Conservation (phyloP, 2,888 invertebrate genomes). For the Monopis laevigella region DNA sequence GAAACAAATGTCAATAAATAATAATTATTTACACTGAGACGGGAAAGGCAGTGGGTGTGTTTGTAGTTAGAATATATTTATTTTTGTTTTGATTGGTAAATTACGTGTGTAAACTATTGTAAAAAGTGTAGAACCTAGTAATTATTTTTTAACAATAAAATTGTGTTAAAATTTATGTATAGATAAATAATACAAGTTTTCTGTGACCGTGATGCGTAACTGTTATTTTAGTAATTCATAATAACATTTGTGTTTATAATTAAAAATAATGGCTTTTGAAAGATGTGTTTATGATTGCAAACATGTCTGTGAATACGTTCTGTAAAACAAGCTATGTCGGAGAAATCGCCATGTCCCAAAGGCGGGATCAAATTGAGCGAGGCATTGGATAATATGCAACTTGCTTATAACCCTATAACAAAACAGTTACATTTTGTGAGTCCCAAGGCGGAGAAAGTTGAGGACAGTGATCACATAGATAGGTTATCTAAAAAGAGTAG, state of each 20-base stretch:
- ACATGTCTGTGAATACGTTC: slow-evolving; percentile 11
- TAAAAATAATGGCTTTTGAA: no score
- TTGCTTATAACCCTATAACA: slow-evolving; percentile 79
- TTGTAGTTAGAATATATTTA: slow-evolving; percentile 29
- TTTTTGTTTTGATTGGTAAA: no score
- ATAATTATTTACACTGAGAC: slow-evolving; percentile 45
- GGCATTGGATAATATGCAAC: slow-evolving; percentile 76
- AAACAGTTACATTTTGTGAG: slow-evolving; percentile 74
- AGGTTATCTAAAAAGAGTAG: slow-evolving; percentile 60
- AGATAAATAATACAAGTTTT: no score
- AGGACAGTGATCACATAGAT: slow-evolving; percentile 46
- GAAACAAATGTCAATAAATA: slow-evolving; percentile 26
- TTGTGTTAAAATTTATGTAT: no score
- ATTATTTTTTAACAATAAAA: no score
- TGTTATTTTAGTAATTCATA: no score
- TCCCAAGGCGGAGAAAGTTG: slow-evolving; percentile 38
- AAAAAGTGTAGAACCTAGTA: no score
- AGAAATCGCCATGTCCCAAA: slow-evolving; percentile 48
- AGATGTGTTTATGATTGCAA: slow-evolving; percentile 15
- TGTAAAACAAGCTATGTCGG: slow-evolving; percentile 32
- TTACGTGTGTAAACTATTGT: not conserved
- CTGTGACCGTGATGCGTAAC: no score
- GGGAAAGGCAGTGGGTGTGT: slow-evolving; percentile 56
- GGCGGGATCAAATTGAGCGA: slow-evolving; percentile 72
- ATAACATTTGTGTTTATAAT: no score